phyloP scores from a whole-genome alignment of 2,113 vertebrate genomes.

The Ellobius talpinus region DNA sequence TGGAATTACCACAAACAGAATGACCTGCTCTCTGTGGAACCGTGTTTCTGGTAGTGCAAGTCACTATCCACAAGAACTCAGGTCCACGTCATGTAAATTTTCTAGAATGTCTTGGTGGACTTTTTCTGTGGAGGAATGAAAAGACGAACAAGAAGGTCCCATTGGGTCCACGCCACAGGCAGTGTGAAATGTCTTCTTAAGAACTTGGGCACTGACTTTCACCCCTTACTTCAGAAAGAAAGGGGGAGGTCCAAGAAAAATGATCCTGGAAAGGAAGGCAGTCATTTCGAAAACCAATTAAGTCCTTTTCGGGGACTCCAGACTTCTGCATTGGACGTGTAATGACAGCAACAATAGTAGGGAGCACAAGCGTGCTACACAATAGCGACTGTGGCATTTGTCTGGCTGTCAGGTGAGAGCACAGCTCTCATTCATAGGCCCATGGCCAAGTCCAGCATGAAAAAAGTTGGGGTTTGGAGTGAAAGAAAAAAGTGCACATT shows the following conservation, averaged over 20 bases:
- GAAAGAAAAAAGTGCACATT: background rate
- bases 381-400: background rate
- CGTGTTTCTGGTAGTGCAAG: background rate
- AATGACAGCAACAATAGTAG: background rate
- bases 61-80: background rate
- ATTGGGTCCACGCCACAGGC: background rate
- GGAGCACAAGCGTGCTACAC: background rate
- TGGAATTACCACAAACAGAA: background rate
- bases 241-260: background rate
- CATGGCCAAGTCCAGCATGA: constrained; percentile 13
- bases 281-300: constrained; percentile 63
- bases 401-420: constrained; percentile 44
- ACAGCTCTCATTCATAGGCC: background rate
- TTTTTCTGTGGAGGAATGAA: constrained; percentile 56
- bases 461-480: constrained; percentile 5
- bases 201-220: background rate
- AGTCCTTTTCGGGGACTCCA: constrained; percentile 54
- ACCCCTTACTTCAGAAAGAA: background rate
- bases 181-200: background rate
- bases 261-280: background rate
- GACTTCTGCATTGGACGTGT: background rate
- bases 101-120: background rate
- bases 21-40: background rate
- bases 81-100: background rate
- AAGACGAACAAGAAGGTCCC: background rate